Evolutionary conservation across 92 coral and sea anemone genomes (phyloP), one percentile per base, ranked within the genome.

Genomic region (Parazoanthus atlanticus): DNA sequence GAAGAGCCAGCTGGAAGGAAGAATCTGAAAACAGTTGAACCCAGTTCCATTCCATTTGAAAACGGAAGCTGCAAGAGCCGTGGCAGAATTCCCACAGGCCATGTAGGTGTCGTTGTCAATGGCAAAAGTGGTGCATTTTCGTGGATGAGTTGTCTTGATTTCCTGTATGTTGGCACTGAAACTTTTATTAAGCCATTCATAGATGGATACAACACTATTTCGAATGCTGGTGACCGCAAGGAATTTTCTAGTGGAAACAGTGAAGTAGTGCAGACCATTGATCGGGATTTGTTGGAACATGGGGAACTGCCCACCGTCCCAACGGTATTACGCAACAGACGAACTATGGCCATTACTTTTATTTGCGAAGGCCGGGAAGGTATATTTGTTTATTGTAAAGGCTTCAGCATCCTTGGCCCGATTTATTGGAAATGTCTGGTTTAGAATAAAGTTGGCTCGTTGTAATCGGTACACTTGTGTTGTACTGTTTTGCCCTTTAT

Each of bases 321-420:
- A 28, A 8, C 38, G 13, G 77, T 72, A 72, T 16, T 30, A 17
- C 12, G n/a, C 15, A 36, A 0, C n/a, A n/a, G n/a, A n/a, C n/a
- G n/a, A n/a, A n/a, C n/a, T n/a, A n/a, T n/a, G n/a, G n/a, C n/a
- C n/a, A n/a, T n/a, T n/a, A n/a, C n/a, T 43, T 43, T 43, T 43
- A 75, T 75, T 83, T 15, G 88, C 91, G 46, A 89, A 74, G 3
- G 91, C 88, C 29, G 83, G 78, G 79, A 82, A 89, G 69, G 41
- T 49, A 8, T 52, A 49, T 33, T 84, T 88, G 23, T 84, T 66
- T 12, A 83, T 74, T 30, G 40, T 17, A 36, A 82, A 89, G 33
- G 38, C 36, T 31, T 89, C 74, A 58, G 82, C 75, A 47, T 17
- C 91, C 67, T 0, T 5, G 13, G 85, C 88, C 29, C 88, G 84